Base-by-base conservation (phyloP, 2,113 vertebrate genomes). In the Columbina picui region DNA sequence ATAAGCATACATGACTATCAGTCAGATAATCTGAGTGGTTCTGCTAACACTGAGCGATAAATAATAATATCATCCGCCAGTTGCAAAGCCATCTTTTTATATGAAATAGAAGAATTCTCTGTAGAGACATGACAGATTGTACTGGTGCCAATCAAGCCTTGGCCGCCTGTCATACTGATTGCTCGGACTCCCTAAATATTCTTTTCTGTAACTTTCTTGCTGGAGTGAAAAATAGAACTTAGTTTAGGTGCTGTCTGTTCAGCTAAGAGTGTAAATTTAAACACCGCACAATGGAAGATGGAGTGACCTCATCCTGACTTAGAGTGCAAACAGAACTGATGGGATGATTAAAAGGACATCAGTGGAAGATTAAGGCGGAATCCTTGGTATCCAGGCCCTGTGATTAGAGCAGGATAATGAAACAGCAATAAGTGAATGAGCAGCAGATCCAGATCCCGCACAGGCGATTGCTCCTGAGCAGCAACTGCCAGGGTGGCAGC, bases 331-430 rank as follows among this genome's bases (percentile, higher is more conserved):
- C 56, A 82, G 83, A 96, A 64, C 63, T 56, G 85, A 84, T 93
- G 75, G 41, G 79, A 52, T 90, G 96, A 96, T 96, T 96, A 96
- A 95, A 86, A 34, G 69, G 64, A 89, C 91, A 78, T 88, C 43
- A 87, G 60, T 39, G 73, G 78, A 83, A 93, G 94, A 95, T 96
- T 89, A 96, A 87, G 92, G 88, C 93, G 52, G 86, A 94, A 94
- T 94, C 85, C 90, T 90, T 89, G 67, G 64, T 93, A 90, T 94
- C 76, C 84, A 36, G 85, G 88, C 69, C 68, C 67, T 1, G 20
- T 92, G 93, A 93, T 96, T 94, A 94, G 83, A 78, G 90, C 6
- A 0, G 76, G 85, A 94, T 95, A 93, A 95, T 71, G 93, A 96
- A 95, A 83, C 87, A 90, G 79, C 64, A 86, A 2, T 67, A 38